Conservation (phyloP, 2,888 invertebrate genomes). For the Chymomyza fuscimana region DNA sequence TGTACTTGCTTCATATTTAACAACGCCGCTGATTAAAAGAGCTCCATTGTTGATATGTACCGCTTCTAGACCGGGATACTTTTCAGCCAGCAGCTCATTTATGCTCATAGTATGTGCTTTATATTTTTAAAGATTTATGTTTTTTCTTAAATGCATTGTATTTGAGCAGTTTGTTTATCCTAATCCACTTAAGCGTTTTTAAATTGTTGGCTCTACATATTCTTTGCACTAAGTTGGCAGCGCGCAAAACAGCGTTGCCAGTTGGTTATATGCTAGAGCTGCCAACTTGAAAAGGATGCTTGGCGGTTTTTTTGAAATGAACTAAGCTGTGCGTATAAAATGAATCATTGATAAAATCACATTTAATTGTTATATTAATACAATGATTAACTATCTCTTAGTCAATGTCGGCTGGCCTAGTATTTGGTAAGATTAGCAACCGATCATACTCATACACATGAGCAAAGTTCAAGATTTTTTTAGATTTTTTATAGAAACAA, state of each 20-base stretch:
- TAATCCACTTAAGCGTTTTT: neutral
- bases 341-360: neutral
- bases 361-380: neutral
- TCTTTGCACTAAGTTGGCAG: neutral
- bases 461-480: neutral
- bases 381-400: neutral
- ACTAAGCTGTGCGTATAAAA: too few species aligned
- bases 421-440: neutral
- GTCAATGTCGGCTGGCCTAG: neutral
- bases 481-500: too few species aligned
- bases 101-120: constrained; percentile 5
- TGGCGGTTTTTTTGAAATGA: neutral
- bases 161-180: neutral
- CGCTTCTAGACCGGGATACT: constrained; percentile 46
- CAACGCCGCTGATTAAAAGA: constrained; percentile 38
- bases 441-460: neutral
- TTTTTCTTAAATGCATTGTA: neutral
- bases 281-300: neutral
- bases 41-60: constrained; percentile 17
- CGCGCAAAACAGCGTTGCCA: neutral
- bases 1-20: constrained; percentile 20
- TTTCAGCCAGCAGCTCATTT: constrained; percentile 10
- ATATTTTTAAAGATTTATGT: neutral
- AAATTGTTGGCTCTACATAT: neutral
- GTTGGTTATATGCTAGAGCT: neutral